phyloP scores from a whole-genome alignment of 2,113 vertebrate genomes.

The Oxyruncus cristatus region DNA sequence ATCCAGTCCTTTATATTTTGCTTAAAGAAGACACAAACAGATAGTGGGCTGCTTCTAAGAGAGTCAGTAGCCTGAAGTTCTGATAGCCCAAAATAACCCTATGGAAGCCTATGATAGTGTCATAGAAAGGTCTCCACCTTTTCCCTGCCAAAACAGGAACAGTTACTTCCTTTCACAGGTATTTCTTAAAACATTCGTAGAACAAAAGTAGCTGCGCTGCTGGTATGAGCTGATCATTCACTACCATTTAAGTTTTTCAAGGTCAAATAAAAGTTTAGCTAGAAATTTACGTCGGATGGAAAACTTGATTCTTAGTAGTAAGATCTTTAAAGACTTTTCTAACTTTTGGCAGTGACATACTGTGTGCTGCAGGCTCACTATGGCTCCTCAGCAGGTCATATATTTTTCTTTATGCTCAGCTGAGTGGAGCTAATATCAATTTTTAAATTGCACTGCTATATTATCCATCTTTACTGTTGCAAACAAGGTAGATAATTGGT shows the following conservation, averaged over 20 bases:
- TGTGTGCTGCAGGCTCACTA: slow-evolving; percentile 23
- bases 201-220: background rate
- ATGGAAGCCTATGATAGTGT: background rate
- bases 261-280: slow-evolving; percentile 8
- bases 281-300: slow-evolving; percentile 13
- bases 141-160: background rate
- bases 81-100: background rate
- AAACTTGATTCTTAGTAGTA: background rate
- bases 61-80: background rate
- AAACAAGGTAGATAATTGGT: slow-evolving; percentile 53
- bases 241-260: slow-evolving; percentile 28
- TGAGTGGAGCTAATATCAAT: slow-evolving; percentile 59
- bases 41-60: background rate
- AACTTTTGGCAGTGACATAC: slow-evolving; percentile 54
- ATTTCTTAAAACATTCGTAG: background rate
- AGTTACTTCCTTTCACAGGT: background rate
- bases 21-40: background rate
- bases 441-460: slow-evolving; percentile 61
- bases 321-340: slow-evolving; percentile 39
- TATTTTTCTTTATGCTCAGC: slow-evolving; percentile 68
- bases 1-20: background rate
- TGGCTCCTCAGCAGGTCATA: slow-evolving; percentile 50
- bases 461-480: slow-evolving; percentile 52
- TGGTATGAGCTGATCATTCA: background rate
- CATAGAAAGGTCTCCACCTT: background rate